These are phyloP conservation scores for Asbolus verrucosus DNA, from an alignment of 1,140 invertebrate genomes.

Conservation along the genomic window DNA sequence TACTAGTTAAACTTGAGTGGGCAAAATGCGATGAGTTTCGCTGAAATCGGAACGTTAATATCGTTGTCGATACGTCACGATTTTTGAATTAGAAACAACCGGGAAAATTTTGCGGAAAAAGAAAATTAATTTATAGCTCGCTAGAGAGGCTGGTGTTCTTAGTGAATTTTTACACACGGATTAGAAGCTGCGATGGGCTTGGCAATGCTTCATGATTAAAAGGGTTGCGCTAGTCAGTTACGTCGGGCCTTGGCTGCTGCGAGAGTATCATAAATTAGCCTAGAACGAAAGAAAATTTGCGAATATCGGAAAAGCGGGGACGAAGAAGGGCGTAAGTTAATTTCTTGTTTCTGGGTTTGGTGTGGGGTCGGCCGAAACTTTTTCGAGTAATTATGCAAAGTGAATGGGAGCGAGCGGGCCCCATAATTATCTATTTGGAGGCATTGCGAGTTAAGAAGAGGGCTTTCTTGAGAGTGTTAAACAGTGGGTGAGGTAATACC, in stretches of 20 bases:
- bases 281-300: slow-evolving; percentile 23
- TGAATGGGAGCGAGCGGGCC: slow-evolving; percentile 36
- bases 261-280: slow-evolving; percentile 23
- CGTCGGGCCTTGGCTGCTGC: neutral
- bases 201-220: slow-evolving; percentile 31
- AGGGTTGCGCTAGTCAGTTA: slow-evolving; percentile 7
- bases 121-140: slow-evolving; percentile 35
- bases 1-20: too few species aligned
- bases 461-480: slow-evolving; percentile 55
- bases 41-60: too few species aligned
- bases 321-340: slow-evolving; percentile 4
- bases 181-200: slow-evolving; percentile 10
- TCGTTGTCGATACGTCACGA: too few species aligned
- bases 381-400: slow-evolving; percentile 46
- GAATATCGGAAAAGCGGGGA: slow-evolving; percentile 19
- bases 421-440: slow-evolving; percentile 49
- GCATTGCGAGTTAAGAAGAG: slow-evolving; percentile 50
- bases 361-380: slow-evolving; percentile 18
- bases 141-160: too few species aligned
- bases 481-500: slow-evolving; percentile 53
- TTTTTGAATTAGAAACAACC: too few species aligned
- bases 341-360: slow-evolving; percentile 33
- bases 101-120: neutral
- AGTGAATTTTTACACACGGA: slow-evolving; percentile 4
- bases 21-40: too few species aligned